Evolutionary conservation across 2,797 vertebrate genomes (phyloP), one percentile per base, ranked within the genome.

Genomic region (Propithecus perrieri): DNA sequence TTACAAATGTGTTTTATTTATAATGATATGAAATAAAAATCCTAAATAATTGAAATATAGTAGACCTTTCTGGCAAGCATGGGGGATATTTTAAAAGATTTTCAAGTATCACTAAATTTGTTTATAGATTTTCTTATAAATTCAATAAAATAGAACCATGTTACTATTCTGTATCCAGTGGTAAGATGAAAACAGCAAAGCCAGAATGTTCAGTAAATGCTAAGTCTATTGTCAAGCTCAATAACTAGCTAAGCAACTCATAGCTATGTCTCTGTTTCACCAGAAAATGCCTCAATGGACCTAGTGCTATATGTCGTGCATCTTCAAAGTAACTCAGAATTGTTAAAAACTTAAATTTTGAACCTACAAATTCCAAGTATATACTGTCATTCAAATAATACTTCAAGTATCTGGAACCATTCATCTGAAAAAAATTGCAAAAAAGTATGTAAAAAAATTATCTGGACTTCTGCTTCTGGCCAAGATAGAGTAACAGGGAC

Each of bases 31-130:
- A 97, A 96, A 22, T 94, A 63, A 88, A 88, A 85, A 79, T 50
- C 15, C 86, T 92, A 94, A 88, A 81, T 85, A 61, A 69, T 46
- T 75, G 65, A 97, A 96, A 94, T 59, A 94, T 55, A 87, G 20
- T 53, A 83, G 33, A 95, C 85, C 28, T 78, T 91, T 89, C 48
- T 86, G 48, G n/a, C 41, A 95, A 85, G 5, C 14, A 50, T 78
- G 14, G 83, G 18, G 9, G 7, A 38, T 50, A 63, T 15, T 88
- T 88, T 95, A 90, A n/a, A 71, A 86, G 28, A 86, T 65, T 89
- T 61, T 89, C 26, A 96, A 67, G 20, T 75, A 57, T 91, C 53
- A 55, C 22, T 50, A 96, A 65, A 88, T 69, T 59, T 85, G 8
- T 88, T 93, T 65, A n/a, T 65, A 75, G 18, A 50, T 91, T 94